phyloP scores from a whole-genome alignment of 2,113 vertebrate genomes.

The Tinamus guttatus region DNA sequence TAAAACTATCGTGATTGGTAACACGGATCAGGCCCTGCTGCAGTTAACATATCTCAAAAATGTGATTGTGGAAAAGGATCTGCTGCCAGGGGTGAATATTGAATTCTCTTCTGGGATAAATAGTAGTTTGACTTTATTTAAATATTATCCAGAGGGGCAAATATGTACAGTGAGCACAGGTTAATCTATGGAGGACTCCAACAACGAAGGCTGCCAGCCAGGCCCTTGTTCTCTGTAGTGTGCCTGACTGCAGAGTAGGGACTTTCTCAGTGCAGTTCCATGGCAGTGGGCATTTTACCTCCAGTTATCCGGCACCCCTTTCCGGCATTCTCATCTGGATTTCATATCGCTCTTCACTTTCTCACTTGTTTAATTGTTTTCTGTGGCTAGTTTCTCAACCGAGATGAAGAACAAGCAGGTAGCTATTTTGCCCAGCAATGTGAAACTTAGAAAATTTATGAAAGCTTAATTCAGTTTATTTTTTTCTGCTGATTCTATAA shows the following conservation, averaged over 20 bases:
- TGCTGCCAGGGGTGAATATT: not conserved
- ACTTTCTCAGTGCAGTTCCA: not conserved
- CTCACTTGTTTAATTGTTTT: not conserved
- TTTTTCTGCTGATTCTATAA: not conserved
- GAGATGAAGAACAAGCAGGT: not conserved
- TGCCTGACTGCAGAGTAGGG: not conserved
- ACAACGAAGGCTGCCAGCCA: not conserved
- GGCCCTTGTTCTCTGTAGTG: not conserved
- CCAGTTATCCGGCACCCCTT: not conserved
- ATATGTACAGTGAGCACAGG: not conserved
- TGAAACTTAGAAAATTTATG: not conserved
- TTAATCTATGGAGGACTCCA: not conserved
- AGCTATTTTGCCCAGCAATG: not conserved
- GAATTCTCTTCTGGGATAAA: not conserved
- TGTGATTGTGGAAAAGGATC: not conserved
- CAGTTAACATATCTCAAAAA: not conserved
- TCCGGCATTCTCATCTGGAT: not conserved
- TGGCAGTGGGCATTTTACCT: not conserved
- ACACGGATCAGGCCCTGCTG: not conserved
- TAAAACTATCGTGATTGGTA: not conserved
- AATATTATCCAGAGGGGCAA: not conserved
- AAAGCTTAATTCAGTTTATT: not conserved
- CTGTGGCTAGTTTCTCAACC: not conserved
- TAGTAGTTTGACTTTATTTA: not conserved
- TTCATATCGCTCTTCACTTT: not conserved